These are phyloP conservation scores for Epistrophe grossulariae DNA, from an alignment of 2,888 invertebrate species.

Conservation along the genomic window DNA sequence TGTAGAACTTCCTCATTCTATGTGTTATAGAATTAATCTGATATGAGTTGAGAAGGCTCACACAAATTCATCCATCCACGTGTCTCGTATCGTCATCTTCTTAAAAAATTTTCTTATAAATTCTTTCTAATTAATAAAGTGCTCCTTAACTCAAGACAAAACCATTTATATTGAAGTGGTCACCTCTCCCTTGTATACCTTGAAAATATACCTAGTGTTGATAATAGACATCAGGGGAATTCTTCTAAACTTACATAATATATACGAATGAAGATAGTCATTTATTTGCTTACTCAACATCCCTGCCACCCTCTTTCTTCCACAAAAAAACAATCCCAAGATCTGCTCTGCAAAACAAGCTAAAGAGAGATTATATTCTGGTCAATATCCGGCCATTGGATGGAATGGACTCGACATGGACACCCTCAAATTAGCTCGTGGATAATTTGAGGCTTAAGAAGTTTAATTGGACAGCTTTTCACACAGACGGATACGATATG, in stretches of 20 bases:
- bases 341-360: background rate
- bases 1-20: no score
- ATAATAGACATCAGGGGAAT: background rate
- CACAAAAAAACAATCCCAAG: background rate
- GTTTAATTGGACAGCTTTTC: constrained; percentile 25
- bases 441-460: constrained; percentile 29
- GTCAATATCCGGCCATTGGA: background rate
- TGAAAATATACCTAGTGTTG: background rate
- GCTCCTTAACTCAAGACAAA: background rate
- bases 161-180: background rate
- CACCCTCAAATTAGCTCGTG: constrained; percentile 20
- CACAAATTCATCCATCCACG: background rate
- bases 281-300: background rate
- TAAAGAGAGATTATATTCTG: constrained; percentile 11
- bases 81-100: background rate
- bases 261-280: background rate
- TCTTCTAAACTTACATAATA: background rate
- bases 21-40: no score
- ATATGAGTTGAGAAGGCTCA: background rate
- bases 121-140: constrained; percentile 23
- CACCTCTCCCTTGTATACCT: background rate
- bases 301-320: background rate
- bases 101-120: background rate
- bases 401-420: background rate
- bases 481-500: background rate